A percentile compares a stretch with the other conserved stretches of the same genome.
These are phyloP conservation scores for Arizona elegans DNA, from an alignment of 2,113 vertebrate genomes.

Conservation along the genomic window DNA sequence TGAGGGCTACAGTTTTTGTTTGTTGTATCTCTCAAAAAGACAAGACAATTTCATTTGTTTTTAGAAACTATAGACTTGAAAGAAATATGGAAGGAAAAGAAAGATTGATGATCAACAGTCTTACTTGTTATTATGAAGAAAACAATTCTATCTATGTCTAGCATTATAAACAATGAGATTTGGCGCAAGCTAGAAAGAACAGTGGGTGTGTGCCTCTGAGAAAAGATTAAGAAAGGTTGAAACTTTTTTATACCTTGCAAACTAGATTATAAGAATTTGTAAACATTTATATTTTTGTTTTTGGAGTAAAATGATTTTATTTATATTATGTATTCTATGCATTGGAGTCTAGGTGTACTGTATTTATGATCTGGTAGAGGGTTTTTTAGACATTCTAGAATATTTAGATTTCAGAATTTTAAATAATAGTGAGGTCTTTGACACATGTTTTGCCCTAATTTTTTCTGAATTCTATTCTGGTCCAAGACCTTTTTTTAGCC, in stretches of 20 bases:
- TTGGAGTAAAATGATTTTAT: not conserved
- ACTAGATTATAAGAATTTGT: not conserved
- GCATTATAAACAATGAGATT: not conserved
- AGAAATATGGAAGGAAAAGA: not conserved
- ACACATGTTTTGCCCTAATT: not conserved
- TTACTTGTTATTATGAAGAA: not conserved
- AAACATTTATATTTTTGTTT: not conserved
- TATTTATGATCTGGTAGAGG: not conserved
- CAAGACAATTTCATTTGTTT: not conserved
- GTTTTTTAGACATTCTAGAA: not conserved
- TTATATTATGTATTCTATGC: not conserved
- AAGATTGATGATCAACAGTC: not conserved
- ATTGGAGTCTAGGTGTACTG: not conserved
- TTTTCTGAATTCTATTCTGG: not conserved
- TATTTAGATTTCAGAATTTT: not conserved
- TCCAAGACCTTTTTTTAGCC: not conserved
- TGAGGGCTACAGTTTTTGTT: not conserved
- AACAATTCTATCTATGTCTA: not conserved
- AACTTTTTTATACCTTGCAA: not conserved
- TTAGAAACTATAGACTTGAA: not conserved
- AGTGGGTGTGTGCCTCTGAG: not conserved
- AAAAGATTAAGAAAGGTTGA: not conserved
- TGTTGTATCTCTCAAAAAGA: not conserved
- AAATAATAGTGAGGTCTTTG: not conserved
- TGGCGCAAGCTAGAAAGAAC: not conserved